These are phyloP conservation scores for Siphlonurus alternatus DNA, from an alignment of 2,888 invertebrate species.

Conservation along the genomic window DNA sequence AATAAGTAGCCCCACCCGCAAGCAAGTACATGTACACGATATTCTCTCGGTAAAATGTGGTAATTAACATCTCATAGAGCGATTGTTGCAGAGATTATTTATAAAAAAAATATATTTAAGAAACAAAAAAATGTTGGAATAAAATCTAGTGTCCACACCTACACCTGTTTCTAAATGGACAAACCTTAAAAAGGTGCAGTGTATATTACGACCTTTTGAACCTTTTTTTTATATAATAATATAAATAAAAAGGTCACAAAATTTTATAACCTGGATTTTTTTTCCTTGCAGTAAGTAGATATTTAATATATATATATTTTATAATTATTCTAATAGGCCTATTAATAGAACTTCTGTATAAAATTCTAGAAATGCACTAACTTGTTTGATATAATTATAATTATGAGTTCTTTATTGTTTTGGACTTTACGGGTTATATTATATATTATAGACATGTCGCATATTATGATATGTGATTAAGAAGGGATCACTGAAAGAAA, in stretches of 20 bases:
- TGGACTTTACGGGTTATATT: no score
- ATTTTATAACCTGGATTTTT: background rate
- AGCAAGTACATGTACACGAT: background rate
- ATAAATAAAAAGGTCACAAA: background rate
- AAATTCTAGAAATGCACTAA: no score
- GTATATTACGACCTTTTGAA: background rate
- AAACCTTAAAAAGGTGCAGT: background rate
- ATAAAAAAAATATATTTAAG: background rate
- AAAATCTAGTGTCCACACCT: background rate
- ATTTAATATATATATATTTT: no score
- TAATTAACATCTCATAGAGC: background rate
- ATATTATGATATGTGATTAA: no score
- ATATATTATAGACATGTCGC: no score
- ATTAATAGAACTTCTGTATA: no score
- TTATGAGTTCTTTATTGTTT: no score
- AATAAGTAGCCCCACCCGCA: background rate
- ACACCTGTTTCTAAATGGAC: background rate
- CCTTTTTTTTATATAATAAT: background rate
- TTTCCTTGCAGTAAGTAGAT: no score
- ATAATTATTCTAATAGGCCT: no score
- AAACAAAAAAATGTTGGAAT: background rate
- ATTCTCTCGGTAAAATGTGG: background rate
- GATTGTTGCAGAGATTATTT: background rate
- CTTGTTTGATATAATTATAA: no score
- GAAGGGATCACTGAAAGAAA: no score